Evolutionary conservation across 2,797 vertebrate species (phyloP).

Genomic region (Sciurus vulgaris): DNA sequence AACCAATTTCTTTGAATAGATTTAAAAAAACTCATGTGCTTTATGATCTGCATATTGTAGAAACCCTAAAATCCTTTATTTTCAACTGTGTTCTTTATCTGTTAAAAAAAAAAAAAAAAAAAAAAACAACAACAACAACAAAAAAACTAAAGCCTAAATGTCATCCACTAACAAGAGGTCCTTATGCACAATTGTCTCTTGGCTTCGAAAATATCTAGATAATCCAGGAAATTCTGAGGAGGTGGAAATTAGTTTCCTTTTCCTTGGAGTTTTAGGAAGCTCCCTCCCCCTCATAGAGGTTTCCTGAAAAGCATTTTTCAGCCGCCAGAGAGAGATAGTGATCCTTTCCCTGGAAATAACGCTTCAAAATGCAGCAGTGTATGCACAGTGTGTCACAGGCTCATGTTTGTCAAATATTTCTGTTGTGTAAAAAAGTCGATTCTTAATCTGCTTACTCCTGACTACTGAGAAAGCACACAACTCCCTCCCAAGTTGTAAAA

Average conservation of each 20-base stretch:
- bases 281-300: neutral
- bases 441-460: neutral
- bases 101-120: neutral
- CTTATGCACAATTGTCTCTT: neutral
- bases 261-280: neutral
- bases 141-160: neutral
- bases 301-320: neutral
- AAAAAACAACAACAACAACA: too few relatives aligned
- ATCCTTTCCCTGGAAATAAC: neutral
- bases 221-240: neutral
- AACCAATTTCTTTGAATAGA: neutral
- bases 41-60: neutral
- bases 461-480: conserved; percentile 4
- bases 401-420: conserved; percentile 29
- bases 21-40: too few relatives aligned
- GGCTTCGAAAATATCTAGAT: neutral
- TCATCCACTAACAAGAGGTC: neutral
- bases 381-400: neutral
- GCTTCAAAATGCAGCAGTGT: neutral
- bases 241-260: neutral
- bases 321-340: neutral
- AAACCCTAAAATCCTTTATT: neutral
- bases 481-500: conserved; percentile 18
- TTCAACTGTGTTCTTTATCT: neutral
- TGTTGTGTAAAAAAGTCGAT: neutral